Evolutionary conservation across 2,888 invertebrate species (phyloP), one percentile per base, ranked within the genome.

Genomic region (Patella pellucida): DNA sequence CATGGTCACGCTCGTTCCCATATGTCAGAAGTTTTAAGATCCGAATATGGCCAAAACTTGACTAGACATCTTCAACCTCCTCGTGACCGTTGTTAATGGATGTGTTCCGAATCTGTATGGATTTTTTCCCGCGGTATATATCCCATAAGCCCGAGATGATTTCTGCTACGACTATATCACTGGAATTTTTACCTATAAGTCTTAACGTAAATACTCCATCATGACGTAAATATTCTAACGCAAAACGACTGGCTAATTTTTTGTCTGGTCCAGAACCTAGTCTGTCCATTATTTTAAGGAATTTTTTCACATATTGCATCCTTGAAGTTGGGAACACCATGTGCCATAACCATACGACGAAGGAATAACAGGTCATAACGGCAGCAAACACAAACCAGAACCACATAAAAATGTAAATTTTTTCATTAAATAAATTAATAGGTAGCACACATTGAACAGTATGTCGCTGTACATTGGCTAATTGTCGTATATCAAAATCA

Each of bases 231-330:
- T 90, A 90, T 73, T 89, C 86, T 79, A 89, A 84, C 2, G 88
- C 87, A 77, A 90, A 90, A 23, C 88, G 83, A 52, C 90, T 89
- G 72, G 90, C 91, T n/a, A 88, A 80, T 74, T 87, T 87, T 78
- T 86, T 86, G 71, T 89, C 89, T 52, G 89, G 87, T 19, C 89
- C 88, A 1, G 87, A 79, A 9, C 84, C 83, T 41, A 91, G 85
- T 23, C 91, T 87, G 82, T 90, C 91, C 90, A 92, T 91, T 73
- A 91, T 89, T 81, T 91, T 90, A 41, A 92, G 87, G 78, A 92
- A 90, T 80, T 91, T 92, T 71, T 91, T 83, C 82, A 92, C 89
- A 80, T 92, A 91, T 71, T 91, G 86, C 72, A 89, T 86, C 74
- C 90, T 81, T 72, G 88, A 88, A 69, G 89, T 86, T 70, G 89